These are phyloP conservation scores for Corapipo altera DNA, from an alignment of 2,113 vertebrate species.

Conservation along the genomic window DNA sequence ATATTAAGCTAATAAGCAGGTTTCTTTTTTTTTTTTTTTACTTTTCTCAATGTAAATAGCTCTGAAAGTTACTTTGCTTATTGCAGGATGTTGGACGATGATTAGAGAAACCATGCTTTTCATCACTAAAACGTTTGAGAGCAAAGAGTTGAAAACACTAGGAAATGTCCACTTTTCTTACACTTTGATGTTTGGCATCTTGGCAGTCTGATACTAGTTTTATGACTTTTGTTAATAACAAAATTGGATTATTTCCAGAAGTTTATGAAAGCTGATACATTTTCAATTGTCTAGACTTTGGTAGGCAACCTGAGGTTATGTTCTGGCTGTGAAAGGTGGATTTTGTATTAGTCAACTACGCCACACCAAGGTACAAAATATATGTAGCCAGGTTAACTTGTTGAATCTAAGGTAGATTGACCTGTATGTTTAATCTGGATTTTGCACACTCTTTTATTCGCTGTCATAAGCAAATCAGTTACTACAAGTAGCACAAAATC, in stretches of 20 bases:
- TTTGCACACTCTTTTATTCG: not conserved
- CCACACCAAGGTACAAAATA: not conserved
- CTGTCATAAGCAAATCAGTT: not conserved
- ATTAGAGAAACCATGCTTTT: constrained; percentile 27
- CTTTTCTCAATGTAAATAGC: not conserved
- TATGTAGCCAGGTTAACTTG: not conserved
- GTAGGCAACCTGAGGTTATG: not conserved
- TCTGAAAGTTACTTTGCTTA: not conserved
- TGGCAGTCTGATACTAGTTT: not conserved
- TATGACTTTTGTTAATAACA: not conserved
- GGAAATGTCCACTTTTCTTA: not conserved
- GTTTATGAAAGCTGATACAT: not conserved
- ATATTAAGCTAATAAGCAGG: not conserved
- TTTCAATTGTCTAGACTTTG: not conserved
- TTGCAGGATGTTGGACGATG: not conserved
- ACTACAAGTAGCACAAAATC: not conserved
- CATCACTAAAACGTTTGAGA: not conserved
- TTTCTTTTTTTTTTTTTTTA: not conserved
- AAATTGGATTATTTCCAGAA: not conserved
- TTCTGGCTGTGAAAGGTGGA: not conserved
- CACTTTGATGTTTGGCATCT: constrained; percentile 5
- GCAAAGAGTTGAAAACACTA: not conserved
- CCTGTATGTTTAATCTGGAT: not conserved
- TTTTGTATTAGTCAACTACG: not conserved
- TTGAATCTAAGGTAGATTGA: not conserved